These are phyloP conservation scores for Papilio polytes DNA, from an alignment of 1,140 invertebrate species.

Conservation along the genomic window DNA sequence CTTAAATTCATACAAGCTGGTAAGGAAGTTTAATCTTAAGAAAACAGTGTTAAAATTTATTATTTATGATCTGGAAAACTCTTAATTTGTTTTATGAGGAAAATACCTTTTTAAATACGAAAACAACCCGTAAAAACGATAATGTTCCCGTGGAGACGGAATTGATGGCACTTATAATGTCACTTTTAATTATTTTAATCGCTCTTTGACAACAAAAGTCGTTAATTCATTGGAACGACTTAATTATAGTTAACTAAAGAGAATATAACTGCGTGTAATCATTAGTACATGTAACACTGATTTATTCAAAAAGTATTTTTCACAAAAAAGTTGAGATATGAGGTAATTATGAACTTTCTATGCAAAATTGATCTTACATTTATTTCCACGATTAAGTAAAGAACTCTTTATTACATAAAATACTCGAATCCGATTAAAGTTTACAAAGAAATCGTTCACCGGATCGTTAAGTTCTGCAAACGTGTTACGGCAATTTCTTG, in stretches of 20 bases:
- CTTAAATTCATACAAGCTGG: neutral
- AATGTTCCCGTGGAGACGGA: constrained; percentile 76
- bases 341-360: too few relatives aligned
- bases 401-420: constrained; percentile 2
- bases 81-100: constrained; percentile 50
- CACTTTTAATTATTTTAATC: constrained; percentile 83
- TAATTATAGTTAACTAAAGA: constrained; percentile 58
- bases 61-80: constrained; percentile 23
- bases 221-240: constrained; percentile 79
- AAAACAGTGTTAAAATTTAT: neutral
- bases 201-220: constrained; percentile 73
- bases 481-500: constrained; percentile 68
- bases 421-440: constrained; percentile 33
- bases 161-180: constrained; percentile 79
- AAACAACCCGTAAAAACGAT: constrained; percentile 69
- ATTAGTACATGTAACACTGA: neutral
- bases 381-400: neutral
- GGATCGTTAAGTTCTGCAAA: constrained; percentile 71
- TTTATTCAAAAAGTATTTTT: neutral
- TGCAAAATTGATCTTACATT: neutral
- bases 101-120: constrained; percentile 60
- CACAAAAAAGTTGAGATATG: too few relatives aligned
- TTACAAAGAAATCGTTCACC: constrained; percentile 45
- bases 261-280: constrained; percentile 31
- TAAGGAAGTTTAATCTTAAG: too few relatives aligned